These are phyloP conservation scores for Anticlea derivata DNA, from an alignment of 2,888 invertebrate species.

Conservation along the genomic window DNA sequence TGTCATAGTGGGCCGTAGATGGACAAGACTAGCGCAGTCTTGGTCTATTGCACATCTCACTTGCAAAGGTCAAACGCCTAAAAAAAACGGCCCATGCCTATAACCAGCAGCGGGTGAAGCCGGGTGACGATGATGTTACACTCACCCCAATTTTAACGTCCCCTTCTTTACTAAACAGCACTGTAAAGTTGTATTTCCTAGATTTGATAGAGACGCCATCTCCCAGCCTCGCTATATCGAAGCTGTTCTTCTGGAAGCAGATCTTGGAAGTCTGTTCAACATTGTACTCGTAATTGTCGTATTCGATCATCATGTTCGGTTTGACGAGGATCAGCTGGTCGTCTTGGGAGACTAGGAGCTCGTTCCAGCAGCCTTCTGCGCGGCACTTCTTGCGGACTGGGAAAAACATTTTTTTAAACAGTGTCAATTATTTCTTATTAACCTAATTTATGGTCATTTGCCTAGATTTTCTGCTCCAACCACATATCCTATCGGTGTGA, in stretches of 20 bases:
- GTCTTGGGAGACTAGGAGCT: conserved; percentile 86
- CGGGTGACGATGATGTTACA: too few relatives aligned
- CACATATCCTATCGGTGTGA: too few relatives aligned
- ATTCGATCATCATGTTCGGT: conserved; percentile 86
- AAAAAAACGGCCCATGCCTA: too few relatives aligned
- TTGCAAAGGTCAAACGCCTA: too few relatives aligned
- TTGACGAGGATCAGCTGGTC: conserved; percentile 84
- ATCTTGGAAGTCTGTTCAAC: conserved; percentile 85
- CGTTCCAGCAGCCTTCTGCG: conserved; percentile 83
- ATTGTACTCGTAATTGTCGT: conserved; percentile 86
- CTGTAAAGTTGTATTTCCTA: conserved; percentile 88
- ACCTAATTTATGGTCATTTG: too few relatives aligned
- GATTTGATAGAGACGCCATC: conserved; percentile 88
- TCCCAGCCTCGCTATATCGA: conserved; percentile 87
- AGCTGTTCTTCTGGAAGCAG: conserved; percentile 85
- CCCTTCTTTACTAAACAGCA: conserved; percentile 87
- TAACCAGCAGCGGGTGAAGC: too few relatives aligned
- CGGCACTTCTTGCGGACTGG: conserved; percentile 87
- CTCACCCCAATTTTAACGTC: conserved; percentile 89
- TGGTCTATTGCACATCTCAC: too few relatives aligned
- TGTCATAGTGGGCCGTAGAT: too few relatives aligned
- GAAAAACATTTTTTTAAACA: too few relatives aligned
- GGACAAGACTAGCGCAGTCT: too few relatives aligned
- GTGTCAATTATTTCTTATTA: too few relatives aligned
- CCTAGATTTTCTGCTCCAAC: too few relatives aligned